Evolutionary conservation across 2,888 invertebrate species (phyloP).

Genomic region (Octonoba sinensis): DNA sequence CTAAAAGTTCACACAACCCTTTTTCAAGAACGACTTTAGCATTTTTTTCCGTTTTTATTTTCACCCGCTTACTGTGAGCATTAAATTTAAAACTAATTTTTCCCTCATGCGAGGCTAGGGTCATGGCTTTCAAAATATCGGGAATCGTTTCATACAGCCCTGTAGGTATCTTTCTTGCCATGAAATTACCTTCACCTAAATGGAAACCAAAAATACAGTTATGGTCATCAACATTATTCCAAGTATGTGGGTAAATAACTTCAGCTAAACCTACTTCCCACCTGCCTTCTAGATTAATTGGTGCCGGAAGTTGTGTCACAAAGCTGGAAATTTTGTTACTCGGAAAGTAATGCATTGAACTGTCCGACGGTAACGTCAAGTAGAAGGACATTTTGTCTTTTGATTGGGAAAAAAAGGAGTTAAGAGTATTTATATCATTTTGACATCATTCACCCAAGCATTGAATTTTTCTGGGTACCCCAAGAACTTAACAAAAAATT

Average conservation of each 20-base stretch:
- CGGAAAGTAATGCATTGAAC: conserved; percentile 66
- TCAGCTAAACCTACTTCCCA: conserved; percentile 67
- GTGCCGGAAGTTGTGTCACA: no score
- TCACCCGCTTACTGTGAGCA: no score
- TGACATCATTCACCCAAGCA: conserved; percentile 14
- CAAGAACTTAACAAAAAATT: conserved; percentile 29
- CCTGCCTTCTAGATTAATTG: conserved; percentile 67
- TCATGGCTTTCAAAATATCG: neutral
- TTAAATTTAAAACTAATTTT: neutral
- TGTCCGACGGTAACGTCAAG: conserved; percentile 66
- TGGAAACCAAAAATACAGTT: neutral
- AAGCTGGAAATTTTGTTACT: conserved; percentile 67
- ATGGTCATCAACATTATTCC: conserved; percentile 19
- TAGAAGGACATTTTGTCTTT: conserved; percentile 49
- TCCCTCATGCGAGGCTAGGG: neutral
- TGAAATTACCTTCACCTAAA: neutral
- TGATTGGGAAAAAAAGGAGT: neutral
- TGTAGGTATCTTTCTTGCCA: no score
- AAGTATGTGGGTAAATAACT: conserved; percentile 65
- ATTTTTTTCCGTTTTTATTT: no score
- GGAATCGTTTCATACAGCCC: neutral
- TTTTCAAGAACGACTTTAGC: no score
- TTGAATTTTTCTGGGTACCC: conserved; percentile 27
- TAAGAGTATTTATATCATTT: conserved; percentile 4
- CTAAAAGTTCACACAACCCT: no score